Conservation (phyloP, 2,888 invertebrate genomes). For the Hipparchia semele region DNA sequence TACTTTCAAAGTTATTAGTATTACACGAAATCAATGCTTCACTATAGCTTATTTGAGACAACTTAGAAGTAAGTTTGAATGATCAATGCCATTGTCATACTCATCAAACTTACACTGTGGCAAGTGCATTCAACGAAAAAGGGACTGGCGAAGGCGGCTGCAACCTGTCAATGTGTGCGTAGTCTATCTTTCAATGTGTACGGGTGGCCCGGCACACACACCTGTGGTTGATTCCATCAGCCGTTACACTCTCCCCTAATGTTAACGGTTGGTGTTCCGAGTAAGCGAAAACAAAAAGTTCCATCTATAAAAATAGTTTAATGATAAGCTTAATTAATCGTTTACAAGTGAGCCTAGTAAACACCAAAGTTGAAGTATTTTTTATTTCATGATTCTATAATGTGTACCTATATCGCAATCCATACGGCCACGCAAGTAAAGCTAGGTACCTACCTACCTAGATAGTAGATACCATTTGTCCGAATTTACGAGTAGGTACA, state of each 20-base stretch:
- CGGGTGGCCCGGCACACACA: constrained; percentile 43
- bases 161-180: constrained; percentile 51
- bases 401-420: neutral
- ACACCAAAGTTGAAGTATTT: neutral
- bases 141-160: constrained; percentile 47
- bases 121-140: constrained; percentile 50
- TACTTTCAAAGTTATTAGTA: too few relatives aligned
- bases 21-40: too few relatives aligned
- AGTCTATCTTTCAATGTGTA: constrained; percentile 39
- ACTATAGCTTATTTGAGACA: too few relatives aligned
- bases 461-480: neutral
- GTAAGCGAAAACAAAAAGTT: constrained; percentile 42
- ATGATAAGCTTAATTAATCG: neutral
- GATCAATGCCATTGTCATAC: constrained; percentile 17
- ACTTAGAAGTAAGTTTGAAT: too few relatives aligned
- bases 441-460: too few relatives aligned
- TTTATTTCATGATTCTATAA: neutral
- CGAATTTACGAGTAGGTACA: too few relatives aligned
- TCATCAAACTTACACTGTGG: constrained; percentile 41
- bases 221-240: constrained; percentile 47
- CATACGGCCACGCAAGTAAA: too few relatives aligned
- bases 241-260: constrained; percentile 47
- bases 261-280: constrained; percentile 42
- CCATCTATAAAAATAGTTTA: constrained; percentile 27
- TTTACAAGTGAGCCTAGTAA: neutral